Evolutionary conservation across 2,888 invertebrate species (phyloP).

Genomic region (Polydrusus tereticollis): DNA sequence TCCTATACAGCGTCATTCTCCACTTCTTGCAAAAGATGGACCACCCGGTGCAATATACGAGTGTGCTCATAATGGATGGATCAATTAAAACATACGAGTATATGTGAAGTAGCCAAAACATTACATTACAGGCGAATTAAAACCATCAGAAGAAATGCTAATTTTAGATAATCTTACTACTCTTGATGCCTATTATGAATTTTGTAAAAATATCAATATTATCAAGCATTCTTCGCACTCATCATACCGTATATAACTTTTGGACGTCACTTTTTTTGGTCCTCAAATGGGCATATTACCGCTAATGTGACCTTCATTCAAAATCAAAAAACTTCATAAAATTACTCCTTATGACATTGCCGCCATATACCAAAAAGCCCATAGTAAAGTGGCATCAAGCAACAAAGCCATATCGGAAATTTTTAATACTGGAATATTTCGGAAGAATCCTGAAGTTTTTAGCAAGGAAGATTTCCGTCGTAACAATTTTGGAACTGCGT

Average conservation of each 20-base stretch:
- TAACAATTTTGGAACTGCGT: neutral
- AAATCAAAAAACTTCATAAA: neutral
- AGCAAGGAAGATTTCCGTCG: neutral
- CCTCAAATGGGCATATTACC: constrained; percentile 1
- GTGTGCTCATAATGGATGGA: neutral
- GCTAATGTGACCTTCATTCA: neutral
- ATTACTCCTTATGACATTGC: constrained; percentile 11
- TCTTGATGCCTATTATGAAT: neutral
- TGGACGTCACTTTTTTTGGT: neutral
- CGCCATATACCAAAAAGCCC: constrained; percentile 1
- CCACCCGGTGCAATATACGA: neutral
- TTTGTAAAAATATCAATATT: neutral
- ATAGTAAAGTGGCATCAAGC: constrained; percentile 2
- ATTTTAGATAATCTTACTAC: neutral
- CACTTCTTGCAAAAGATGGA: neutral
- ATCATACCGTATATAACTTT: neutral
- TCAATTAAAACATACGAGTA: neutral
- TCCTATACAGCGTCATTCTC: neutral
- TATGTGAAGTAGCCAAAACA: neutral
- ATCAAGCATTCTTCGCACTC: neutral
- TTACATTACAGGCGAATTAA: neutral
- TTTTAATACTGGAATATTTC: constrained; percentile 3
- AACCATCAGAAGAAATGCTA: neutral
- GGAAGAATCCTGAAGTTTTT: constrained; percentile 7
- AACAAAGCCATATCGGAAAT: neutral